Evolutionary conservation across 2,797 vertebrate species (phyloP).

Genomic region (Hybognathus amarus): DNA sequence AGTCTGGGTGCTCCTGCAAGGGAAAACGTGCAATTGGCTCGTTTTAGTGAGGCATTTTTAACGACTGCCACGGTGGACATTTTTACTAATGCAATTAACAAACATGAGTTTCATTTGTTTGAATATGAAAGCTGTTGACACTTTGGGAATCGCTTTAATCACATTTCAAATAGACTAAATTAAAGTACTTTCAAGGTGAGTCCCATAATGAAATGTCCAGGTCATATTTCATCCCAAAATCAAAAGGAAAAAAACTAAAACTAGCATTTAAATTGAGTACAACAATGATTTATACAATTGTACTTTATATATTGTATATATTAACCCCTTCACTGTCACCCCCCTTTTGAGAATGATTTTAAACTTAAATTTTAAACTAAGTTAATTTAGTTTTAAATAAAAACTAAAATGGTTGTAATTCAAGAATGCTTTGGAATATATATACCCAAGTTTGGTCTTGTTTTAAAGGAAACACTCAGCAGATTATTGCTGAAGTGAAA

Average conservation of each 20-base stretch:
- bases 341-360: too few species aligned
- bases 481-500: too few species aligned
- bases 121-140: background rate
- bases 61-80: background rate
- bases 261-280: background rate
- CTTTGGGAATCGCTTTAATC: background rate
- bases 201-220: background rate
- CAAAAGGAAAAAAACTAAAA: background rate
- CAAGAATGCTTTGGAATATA: too few species aligned
- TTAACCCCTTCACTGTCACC: too few species aligned
- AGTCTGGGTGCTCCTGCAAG: conserved; percentile 82
- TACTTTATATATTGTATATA: background rate
- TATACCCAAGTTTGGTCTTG: too few species aligned
- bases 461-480: too few species aligned
- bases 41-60: background rate
- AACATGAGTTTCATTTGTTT: background rate
- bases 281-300: background rate
- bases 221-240: background rate
- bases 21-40: conserved; percentile 15
- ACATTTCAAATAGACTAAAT: background rate
- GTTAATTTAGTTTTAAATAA: too few species aligned
- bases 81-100: background rate
- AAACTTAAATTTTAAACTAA: too few species aligned
- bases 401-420: too few species aligned
- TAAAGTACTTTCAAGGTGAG: background rate